Conservation (phyloP, 2,888 invertebrate species). For the Drosophila birchii region DNA sequence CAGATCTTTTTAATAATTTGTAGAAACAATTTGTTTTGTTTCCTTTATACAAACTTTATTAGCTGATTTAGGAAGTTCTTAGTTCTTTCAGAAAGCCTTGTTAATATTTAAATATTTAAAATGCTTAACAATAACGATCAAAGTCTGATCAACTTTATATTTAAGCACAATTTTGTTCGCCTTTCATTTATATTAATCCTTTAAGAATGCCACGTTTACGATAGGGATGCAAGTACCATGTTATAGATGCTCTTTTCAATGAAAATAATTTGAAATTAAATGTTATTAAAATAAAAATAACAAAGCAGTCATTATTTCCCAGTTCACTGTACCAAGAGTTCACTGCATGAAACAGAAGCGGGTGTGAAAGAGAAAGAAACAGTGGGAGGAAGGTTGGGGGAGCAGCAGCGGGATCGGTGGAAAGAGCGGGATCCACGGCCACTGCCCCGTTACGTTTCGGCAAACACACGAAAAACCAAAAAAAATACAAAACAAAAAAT, state of each 20-base stretch:
- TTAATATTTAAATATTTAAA: neutral
- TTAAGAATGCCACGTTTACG: neutral
- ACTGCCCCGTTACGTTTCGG: slow-evolving; percentile 78
- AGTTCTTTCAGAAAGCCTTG: neutral
- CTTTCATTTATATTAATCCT: neutral
- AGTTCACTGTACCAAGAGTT: slow-evolving; percentile 9
- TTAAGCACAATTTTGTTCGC: neutral
- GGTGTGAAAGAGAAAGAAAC: slow-evolving; percentile 19
- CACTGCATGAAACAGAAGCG: slow-evolving; percentile 10
- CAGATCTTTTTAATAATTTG: neutral
- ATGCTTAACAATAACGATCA: neutral
- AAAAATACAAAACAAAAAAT: slow-evolving; percentile 40
- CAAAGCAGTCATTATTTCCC: neutral
- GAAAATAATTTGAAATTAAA: no score
- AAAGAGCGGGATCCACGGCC: slow-evolving; percentile 71
- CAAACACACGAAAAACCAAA: slow-evolving; percentile 62
- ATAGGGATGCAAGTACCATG: neutral
- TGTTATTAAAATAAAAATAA: neutral
- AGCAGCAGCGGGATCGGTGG: slow-evolving; percentile 23
- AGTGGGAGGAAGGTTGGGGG: slow-evolving; percentile 34
- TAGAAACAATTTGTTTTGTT: neutral
- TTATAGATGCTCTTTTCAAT: neutral
- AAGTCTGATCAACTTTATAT: neutral
- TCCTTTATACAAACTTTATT: no score
- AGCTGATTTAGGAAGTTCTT: neutral